Evolutionary conservation across 2,888 invertebrate species (phyloP), one percentile per base, ranked within the genome.

Genomic region (Dichetophora obliterata): DNA sequence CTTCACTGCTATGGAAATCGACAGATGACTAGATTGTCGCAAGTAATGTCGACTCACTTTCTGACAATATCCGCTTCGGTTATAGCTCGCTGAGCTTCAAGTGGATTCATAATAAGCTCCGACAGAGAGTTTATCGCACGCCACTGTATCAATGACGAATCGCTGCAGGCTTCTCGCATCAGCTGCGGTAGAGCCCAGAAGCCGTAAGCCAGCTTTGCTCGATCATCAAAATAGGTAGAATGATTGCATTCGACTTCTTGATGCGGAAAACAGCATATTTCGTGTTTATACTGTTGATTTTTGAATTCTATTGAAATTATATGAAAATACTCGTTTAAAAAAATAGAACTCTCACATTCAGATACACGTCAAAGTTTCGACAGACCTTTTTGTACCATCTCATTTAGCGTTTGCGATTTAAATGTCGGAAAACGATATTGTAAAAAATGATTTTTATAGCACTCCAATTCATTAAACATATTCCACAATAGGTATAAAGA

Each of bases 381-480:
- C 72, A 48, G 77, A 82, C 83, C 82, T 3, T 78, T 77, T 6
- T 24, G 3, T 3, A 81, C 72, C 65, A 80, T 59, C 24, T 81
- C 48, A 65, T 83, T 83, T 4, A 83, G 68, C 4, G 65, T 65
- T 65, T 79, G 61, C 3, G 81, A 54, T 31, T 76, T 75, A 19
- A 80, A 71, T 57, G 79, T 59, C 4, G 75, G 77, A 6, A 81
- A 27, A 71, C 80, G 59, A 14, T 34, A 59, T 76, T 87, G 88
- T 50, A 88, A 71, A 66, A 83, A 87, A 73, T 84, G 80, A 81
- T 88, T 87, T 68, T 84, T 85, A 77, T 84, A 85, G 66, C 77
- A 80, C 31, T 83, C 86, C 31, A 86, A 72, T 74, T 87, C 75
- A 54, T 84, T 82, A 88, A 88, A 88, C 88, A 88, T 88, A 70